phyloP scores from a whole-genome alignment of 2,113 vertebrate genomes.

The Corynorhinus townsendii region DNA sequence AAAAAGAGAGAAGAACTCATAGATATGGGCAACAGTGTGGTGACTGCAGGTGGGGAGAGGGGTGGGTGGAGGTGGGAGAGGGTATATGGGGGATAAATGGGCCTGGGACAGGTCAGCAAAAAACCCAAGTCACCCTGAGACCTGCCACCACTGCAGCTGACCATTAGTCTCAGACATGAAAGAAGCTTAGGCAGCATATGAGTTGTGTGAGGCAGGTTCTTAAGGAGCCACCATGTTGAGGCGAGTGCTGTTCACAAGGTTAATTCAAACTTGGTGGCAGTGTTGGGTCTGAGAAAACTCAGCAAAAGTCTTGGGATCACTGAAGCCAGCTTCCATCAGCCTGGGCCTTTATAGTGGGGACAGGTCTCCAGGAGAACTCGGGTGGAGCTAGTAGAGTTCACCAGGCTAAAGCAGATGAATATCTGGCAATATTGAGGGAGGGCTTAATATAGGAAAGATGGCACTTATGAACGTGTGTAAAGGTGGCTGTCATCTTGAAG shows the following conservation, averaged over 20 bases:
- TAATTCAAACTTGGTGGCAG: not conserved
- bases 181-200: not conserved
- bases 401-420: not conserved
- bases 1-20: no score
- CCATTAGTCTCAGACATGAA: not conserved
- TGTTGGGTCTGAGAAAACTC: not conserved
- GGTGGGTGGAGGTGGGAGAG: no score
- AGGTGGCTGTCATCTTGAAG: not conserved
- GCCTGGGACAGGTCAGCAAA: not conserved
- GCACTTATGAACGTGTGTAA: not conserved
- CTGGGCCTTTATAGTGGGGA: not conserved
- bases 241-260: not conserved
- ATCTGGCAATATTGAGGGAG: not conserved
- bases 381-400: not conserved
- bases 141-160: not conserved
- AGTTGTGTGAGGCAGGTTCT: not conserved
- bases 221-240: not conserved
- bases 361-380: not conserved
- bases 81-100: no score
- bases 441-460: not conserved
- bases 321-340: not conserved
- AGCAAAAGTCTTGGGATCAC: not conserved
- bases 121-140: not conserved
- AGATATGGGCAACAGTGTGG: no score
- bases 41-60: no score